Percentiles rank a stretch among this genome's conserved stretches.
phyloP scores from a whole-genome alignment of 2,113 vertebrate species.

The Dipodomys stephensi region DNA sequence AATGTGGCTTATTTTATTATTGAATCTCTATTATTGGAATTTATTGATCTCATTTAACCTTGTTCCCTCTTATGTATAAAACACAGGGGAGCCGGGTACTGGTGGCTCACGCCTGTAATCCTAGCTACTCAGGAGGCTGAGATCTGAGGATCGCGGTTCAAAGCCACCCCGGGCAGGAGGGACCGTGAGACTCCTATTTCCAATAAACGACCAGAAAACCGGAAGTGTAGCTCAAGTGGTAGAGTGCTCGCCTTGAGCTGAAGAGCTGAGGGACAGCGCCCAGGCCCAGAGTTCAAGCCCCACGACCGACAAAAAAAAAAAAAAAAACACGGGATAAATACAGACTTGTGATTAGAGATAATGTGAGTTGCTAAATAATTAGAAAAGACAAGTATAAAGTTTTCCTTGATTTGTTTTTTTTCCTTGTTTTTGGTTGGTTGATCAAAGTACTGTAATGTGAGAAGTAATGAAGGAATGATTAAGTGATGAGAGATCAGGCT shows the following conservation, averaged over 20 bases:
- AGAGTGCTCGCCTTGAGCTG: too few relatives aligned
- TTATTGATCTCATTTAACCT: neutral
- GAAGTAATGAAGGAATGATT: conserved; percentile 22
- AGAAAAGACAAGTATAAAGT: conserved; percentile 3
- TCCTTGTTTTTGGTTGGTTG: neutral
- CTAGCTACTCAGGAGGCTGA: too few relatives aligned
- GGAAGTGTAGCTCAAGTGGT: too few relatives aligned
- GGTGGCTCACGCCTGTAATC: too few relatives aligned
- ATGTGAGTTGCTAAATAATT: neutral
- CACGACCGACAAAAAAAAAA: too few relatives aligned
- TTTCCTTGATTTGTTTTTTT: neutral
- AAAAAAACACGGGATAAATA: neutral
- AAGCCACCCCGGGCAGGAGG: too few relatives aligned
- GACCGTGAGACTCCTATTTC: too few relatives aligned
- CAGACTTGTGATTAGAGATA: neutral
- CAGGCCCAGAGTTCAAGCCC: too few relatives aligned
- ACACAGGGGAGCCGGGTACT: neutral
- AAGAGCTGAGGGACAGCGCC: too few relatives aligned
- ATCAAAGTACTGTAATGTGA: neutral
- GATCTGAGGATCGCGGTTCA: too few relatives aligned
- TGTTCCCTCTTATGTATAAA: neutral
- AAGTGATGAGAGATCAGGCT: neutral
- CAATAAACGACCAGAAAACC: too few relatives aligned
- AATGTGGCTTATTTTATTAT: neutral
- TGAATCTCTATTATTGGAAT: neutral